phyloP scores from a whole-genome alignment of 2,113 vertebrate species.

The Heloderma charlesbogerti region DNA sequence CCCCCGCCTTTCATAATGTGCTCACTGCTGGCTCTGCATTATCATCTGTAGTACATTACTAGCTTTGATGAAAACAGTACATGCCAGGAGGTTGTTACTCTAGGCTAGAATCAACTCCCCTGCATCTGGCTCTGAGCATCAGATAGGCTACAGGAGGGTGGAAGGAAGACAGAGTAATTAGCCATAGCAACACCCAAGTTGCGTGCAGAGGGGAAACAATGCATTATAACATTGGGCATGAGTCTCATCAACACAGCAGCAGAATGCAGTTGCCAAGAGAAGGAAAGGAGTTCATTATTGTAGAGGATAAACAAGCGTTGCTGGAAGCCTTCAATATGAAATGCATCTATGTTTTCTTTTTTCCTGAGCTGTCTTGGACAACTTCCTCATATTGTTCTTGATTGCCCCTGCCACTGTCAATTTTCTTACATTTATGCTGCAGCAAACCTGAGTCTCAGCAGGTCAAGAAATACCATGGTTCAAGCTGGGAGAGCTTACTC shows the following conservation, averaged over 20 bases:
- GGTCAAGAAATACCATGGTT: not conserved
- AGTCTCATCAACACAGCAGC: not conserved
- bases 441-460: not conserved
- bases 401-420: not conserved
- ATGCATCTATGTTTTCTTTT: not conserved
- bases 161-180: not conserved
- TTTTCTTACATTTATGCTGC: not conserved
- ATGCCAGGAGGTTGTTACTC: slow-evolving; percentile 3
- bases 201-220: not conserved
- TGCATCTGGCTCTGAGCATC: not conserved
- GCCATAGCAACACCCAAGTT: not conserved
- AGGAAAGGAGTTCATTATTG: not conserved
- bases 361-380: not conserved
- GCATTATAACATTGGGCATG: not conserved
- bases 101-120: not conserved
- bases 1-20: not conserved
- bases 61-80: not conserved
- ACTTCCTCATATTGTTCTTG: not conserved
- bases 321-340: not conserved
- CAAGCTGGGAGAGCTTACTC: not conserved
- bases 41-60: not conserved
- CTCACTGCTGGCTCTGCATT: not conserved
- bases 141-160: not conserved
- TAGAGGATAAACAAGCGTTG: not conserved
- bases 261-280: not conserved